A percentile compares a stretch with the other conserved stretches of the same genome.
These are phyloP conservation scores for Drosophila pachea DNA, from an alignment of 1,140 invertebrate species.

Conservation along the genomic window DNA sequence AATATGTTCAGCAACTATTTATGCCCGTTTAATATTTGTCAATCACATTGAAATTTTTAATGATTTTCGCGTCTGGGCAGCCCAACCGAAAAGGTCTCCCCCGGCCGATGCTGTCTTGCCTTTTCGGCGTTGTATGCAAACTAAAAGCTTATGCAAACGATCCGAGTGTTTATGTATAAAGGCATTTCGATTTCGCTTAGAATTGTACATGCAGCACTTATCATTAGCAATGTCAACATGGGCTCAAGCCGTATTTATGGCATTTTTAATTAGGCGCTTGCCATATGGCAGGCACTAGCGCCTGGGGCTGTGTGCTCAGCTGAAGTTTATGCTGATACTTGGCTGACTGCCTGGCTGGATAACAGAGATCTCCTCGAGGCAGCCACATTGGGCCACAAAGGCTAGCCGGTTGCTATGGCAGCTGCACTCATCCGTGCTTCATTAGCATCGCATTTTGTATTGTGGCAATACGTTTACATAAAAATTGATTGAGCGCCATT, in stretches of 20 bases:
- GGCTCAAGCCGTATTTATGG: slow-evolving; percentile 50
- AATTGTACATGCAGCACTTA: slow-evolving; percentile 29
- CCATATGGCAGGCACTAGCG: slow-evolving; percentile 23
- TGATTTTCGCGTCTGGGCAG: slow-evolving; percentile 7
- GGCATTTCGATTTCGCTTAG: slow-evolving; percentile 47
- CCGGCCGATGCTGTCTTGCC: slow-evolving; percentile 30
- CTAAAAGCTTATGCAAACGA: slow-evolving; percentile 47
- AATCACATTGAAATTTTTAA: slow-evolving; percentile 20
- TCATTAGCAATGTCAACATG: slow-evolving; percentile 51
- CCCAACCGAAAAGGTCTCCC: slow-evolving; percentile 25
- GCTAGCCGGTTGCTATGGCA: slow-evolving; percentile 45
- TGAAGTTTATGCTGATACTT: slow-evolving; percentile 35
- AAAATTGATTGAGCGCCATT: slow-evolving; percentile 63
- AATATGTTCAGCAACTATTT: slow-evolving; percentile 20
- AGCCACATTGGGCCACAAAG: slow-evolving; percentile 43
- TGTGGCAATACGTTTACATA: slow-evolving; percentile 60
- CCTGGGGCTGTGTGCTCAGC: slow-evolving; percentile 28
- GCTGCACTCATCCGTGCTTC: slow-evolving; percentile 45
- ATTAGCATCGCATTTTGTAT: slow-evolving; percentile 68
- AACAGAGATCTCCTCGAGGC: slow-evolving; percentile 10
- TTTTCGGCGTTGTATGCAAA: slow-evolving; percentile 34
- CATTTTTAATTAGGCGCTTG: slow-evolving; percentile 66
- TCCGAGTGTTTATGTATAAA: slow-evolving; percentile 48
- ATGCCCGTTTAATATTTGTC: slow-evolving; percentile 41
- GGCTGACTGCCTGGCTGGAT: slow-evolving; percentile 33